Evolutionary conservation across 2,113 vertebrate genomes (phyloP).

Genomic region (crab-eating macaque (Macaca fascicularis)): T2T-MFA8v1.1 NC_088376.1:103697501-103698000

Average conservation of each 20-base stretch:
- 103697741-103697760: rapidly evolving
- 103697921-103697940: neutral
- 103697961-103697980: rapidly evolving
- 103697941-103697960: neutral
- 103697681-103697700: neutral
- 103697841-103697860: neutral
- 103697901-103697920: neutral
- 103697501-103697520: neutral
- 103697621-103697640: neutral
- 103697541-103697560: neutral
- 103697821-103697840: neutral
- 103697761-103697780: neutral
- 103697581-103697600: neutral
- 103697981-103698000: no score
- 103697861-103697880: neutral
- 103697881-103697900: rapidly evolving
- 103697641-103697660: neutral
- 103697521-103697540: neutral
- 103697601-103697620: neutral
- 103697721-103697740: rapidly evolving
- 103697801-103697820: neutral
- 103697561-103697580: neutral
- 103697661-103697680: neutral
- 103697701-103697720: neutral
- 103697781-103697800: neutral